Percentiles rank a stretch among this genome's conserved stretches.
phyloP scores from a whole-genome alignment of 2,888 invertebrate species.

The Cartodere bifasciata region DNA sequence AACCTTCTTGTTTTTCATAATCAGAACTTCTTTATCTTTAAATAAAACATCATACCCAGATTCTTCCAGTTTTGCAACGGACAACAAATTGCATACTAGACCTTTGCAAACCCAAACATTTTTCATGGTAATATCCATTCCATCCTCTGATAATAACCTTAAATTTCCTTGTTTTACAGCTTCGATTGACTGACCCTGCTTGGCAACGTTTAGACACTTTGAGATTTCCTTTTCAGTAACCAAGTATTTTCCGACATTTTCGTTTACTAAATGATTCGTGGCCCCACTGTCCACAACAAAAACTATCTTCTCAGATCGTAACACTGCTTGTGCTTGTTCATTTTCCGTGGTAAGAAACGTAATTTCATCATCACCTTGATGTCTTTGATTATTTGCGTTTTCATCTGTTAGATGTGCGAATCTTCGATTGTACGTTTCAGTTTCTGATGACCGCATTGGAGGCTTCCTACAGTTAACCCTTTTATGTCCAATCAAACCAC shows the following conservation, averaged over 20 bases:
- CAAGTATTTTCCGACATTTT: conserved; percentile 11
- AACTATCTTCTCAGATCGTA: too few relatives aligned
- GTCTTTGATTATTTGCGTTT: too few relatives aligned
- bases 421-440: too few relatives aligned
- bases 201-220: conserved; percentile 17
- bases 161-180: conserved; percentile 16
- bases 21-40: conserved; percentile 11
- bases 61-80: conserved; percentile 16
- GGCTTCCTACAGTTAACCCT: not conserved
- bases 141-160: conserved; percentile 11
- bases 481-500: conserved; percentile 7
- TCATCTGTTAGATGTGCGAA: conserved; percentile 4
- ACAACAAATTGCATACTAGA: conserved; percentile 15
- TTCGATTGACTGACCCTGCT: conserved; percentile 14
- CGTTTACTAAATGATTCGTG: conserved; percentile 16
- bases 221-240: conserved; percentile 10
- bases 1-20: conserved; percentile 10
- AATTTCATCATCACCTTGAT: too few relatives aligned
- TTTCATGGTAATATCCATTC: conserved; percentile 10
- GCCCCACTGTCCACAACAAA: conserved; percentile 18
- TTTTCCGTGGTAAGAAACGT: too few relatives aligned
- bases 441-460: not conserved
- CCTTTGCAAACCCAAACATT: conserved; percentile 15
- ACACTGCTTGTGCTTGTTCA: too few relatives aligned
- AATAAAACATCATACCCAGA: conserved; percentile 14